Conservation (phyloP, 1,140 invertebrate genomes). For the Drosophila equinoxialis region DNA sequence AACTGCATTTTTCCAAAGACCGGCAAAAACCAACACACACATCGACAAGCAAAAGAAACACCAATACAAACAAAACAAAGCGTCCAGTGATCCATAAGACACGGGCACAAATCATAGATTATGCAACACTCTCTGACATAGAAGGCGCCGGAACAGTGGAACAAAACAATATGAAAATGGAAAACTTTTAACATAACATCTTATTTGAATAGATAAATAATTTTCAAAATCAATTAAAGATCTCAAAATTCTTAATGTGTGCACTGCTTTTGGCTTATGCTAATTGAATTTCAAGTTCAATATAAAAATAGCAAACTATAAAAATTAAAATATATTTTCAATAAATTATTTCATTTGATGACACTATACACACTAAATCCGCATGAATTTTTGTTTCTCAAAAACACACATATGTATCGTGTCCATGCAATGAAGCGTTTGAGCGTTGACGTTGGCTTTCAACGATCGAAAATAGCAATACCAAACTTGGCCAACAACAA, state of each 20-base stretch:
- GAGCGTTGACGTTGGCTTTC: conserved; percentile 64
- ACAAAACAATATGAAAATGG: conserved; percentile 41
- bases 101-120: conserved; percentile 23
- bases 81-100: conserved; percentile 38
- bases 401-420: conserved; percentile 16
- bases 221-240: no score
- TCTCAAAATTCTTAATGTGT: no score
- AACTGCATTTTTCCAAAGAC: conserved; percentile 52
- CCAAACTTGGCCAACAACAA: conserved; percentile 57
- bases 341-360: conserved; percentile 3
- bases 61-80: conserved; percentile 1
- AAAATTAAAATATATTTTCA: background rate
- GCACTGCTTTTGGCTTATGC: no score
- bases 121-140: conserved; percentile 42
- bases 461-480: conserved; percentile 37
- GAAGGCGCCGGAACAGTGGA: conserved; percentile 34
- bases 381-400: background rate
- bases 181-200: background rate
- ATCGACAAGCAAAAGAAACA: background rate
- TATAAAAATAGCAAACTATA: background rate
- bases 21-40: conserved; percentile 24
- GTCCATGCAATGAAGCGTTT: conserved; percentile 59
- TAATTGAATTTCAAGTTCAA: background rate
- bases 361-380: conserved; percentile 7
- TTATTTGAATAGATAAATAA: background rate